Conservation (phyloP, 1,140 invertebrate genomes). For the Rhynchophorus ferrugineus region DNA sequence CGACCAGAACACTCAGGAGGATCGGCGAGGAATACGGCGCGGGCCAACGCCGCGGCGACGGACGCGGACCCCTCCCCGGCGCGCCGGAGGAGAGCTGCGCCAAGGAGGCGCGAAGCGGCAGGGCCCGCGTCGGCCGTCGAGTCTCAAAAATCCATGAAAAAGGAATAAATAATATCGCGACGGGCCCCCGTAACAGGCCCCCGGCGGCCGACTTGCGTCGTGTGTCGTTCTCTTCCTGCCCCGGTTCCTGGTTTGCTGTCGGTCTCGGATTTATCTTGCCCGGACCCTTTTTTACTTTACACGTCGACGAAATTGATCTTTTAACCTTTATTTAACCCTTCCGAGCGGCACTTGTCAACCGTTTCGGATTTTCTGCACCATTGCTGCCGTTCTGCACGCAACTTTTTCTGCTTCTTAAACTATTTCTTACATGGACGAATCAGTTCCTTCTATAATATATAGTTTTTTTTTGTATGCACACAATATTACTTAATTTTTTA, state of each 20-base stretch:
- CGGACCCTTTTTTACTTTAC: too few species aligned
- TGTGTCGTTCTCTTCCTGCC: background rate
- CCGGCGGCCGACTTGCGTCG: background rate
- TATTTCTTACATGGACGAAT: too few species aligned
- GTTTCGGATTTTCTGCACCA: too few species aligned
- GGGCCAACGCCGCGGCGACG: conserved; percentile 16
- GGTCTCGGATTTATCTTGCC: background rate
- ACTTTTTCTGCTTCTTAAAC: too few species aligned
- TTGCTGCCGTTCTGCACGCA: too few species aligned
- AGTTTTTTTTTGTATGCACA: too few species aligned
- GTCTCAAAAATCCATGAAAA: conserved; percentile 44
- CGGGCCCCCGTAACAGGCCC: background rate
- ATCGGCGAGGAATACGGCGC: conserved; percentile 24
- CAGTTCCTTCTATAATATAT: too few species aligned
- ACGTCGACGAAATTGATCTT: too few species aligned
- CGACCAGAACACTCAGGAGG: conserved; percentile 20
- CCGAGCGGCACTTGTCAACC: too few species aligned
- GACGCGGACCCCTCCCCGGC: conserved; percentile 30
- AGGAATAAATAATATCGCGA: conserved; percentile 40
- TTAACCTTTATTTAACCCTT: too few species aligned
- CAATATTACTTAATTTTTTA: too few species aligned
- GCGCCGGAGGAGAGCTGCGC: conserved; percentile 34
- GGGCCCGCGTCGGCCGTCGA: conserved; percentile 40
- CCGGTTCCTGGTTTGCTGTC: background rate
- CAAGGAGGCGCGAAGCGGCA: conserved; percentile 23